These are phyloP conservation scores for Coluber constrictor DNA, from an alignment of 2,797 vertebrate species.

Conservation along the genomic window DNA sequence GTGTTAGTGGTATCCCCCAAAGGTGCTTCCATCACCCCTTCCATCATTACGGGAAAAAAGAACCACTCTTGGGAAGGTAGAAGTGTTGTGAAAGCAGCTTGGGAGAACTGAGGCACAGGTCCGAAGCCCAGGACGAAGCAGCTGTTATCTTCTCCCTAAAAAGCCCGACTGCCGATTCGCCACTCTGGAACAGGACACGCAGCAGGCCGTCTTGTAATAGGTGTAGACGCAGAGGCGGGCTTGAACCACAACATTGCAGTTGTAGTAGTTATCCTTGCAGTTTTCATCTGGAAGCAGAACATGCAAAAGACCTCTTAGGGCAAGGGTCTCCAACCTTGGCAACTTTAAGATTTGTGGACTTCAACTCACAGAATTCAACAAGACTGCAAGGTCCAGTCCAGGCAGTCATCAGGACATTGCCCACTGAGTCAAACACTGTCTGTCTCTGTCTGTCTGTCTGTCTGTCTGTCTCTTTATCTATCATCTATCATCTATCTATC, in stretches of 20 bases:
- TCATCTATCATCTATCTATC: too few relatives aligned
- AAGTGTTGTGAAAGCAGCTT: conserved; percentile 21
- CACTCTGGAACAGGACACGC: conserved; percentile 84
- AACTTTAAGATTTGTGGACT: too few relatives aligned
- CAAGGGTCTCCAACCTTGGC: not conserved
- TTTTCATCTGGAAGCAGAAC: conserved; percentile 79
- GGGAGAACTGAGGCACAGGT: conserved; percentile 14
- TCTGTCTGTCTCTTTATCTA: too few relatives aligned
- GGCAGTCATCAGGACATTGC: not conserved
- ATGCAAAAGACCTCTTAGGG: not conserved
- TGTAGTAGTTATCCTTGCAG: conserved; percentile 92
- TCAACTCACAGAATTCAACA: not conserved
- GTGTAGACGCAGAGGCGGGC: conserved; percentile 94
- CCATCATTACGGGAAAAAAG: conserved; percentile 25
- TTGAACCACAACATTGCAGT: conserved; percentile 96
- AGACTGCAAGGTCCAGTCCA: not conserved
- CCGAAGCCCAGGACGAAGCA: not conserved
- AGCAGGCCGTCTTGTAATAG: conserved; percentile 92
- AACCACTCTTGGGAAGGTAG: conserved; percentile 23
- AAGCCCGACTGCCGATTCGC: conserved; percentile 74
- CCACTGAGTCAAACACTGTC: not conserved
- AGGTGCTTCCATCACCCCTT: conserved; percentile 28
- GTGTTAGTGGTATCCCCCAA: conserved; percentile 38
- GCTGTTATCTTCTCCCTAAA: conserved; percentile 79
- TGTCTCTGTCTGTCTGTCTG: not conserved